Conservation (phyloP, 2,113 vertebrate species). For the Apteryx owenii region DNA sequence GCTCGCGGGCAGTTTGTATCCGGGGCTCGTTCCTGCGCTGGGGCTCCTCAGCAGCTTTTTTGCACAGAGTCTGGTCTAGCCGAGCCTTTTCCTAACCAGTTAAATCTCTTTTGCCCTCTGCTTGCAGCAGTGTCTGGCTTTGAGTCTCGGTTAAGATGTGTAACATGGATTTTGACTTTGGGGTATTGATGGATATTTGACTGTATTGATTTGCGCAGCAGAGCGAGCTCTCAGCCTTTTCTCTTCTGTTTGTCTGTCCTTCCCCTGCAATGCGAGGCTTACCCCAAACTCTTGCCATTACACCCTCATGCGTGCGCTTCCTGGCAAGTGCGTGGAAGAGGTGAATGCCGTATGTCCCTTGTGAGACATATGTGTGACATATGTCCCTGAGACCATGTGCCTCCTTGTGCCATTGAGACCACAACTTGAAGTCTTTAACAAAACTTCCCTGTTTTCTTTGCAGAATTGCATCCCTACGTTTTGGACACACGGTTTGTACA, state of each 20-base stretch:
- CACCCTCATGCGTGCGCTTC: not conserved
- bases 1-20: not conserved
- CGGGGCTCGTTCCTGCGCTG: fast-evolving
- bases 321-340: not conserved
- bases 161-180: not conserved
- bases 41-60: not conserved
- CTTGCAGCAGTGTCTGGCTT: not conserved
- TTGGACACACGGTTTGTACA: not conserved
- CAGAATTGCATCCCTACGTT: not conserved
- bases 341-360: too few relatives aligned
- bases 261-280: not conserved
- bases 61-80: not conserved
- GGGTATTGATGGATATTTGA: not conserved
- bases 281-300: fast-evolving
- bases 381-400: fast-evolving
- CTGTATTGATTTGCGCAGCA: not conserved
- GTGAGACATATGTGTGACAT: too few relatives aligned
- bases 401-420: not conserved
- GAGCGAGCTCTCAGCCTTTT: not conserved
- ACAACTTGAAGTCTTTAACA: not conserved
- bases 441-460: not conserved
- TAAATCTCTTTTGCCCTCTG: not conserved
- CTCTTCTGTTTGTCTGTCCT: not conserved
- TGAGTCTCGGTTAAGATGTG: not conserved
- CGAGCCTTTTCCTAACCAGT: not conserved